Conservation (phyloP, 2,113 vertebrate genomes). For the Nyctereutes procyonoides region DNA sequence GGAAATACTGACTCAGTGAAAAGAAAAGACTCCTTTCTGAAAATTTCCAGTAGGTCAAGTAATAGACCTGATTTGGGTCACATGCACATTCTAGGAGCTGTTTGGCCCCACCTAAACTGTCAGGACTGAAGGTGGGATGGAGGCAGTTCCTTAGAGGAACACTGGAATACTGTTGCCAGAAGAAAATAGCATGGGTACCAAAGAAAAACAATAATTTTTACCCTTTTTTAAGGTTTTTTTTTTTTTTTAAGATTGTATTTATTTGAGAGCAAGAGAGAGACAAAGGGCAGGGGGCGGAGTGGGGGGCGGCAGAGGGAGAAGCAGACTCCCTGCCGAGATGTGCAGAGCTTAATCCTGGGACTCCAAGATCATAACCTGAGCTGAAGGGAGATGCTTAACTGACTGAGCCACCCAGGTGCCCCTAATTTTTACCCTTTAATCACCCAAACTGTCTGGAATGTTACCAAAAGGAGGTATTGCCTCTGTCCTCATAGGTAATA, state of each 20-base stretch:
- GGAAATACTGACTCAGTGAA: not conserved
- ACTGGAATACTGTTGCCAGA: not conserved
- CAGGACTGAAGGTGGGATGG: not conserved
- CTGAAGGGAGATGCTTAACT: no score
- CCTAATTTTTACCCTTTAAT: not conserved
- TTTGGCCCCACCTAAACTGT: not conserved
- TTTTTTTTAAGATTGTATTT: no score
- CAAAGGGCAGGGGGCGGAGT: no score
- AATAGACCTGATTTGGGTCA: not conserved
- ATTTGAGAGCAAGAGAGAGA: no score
- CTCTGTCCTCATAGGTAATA: not conserved
- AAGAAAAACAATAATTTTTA: not conserved
- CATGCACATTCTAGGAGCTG: not conserved
- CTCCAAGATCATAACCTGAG: no score
- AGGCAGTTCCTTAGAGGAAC: not conserved
- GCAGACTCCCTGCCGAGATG: no score
- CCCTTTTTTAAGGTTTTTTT: not conserved
- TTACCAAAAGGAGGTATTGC: not conserved
- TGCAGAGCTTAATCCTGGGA: no score
- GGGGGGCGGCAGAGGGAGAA: no score
- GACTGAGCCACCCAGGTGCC: no score
- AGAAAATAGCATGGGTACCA: not conserved
- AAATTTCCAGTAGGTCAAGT: not conserved
- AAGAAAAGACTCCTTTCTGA: not conserved
- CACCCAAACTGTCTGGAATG: not conserved